Evolutionary conservation across 2,888 invertebrate species (phyloP).

Genomic region (Stenoptilia bipunctidactyla): DNA sequence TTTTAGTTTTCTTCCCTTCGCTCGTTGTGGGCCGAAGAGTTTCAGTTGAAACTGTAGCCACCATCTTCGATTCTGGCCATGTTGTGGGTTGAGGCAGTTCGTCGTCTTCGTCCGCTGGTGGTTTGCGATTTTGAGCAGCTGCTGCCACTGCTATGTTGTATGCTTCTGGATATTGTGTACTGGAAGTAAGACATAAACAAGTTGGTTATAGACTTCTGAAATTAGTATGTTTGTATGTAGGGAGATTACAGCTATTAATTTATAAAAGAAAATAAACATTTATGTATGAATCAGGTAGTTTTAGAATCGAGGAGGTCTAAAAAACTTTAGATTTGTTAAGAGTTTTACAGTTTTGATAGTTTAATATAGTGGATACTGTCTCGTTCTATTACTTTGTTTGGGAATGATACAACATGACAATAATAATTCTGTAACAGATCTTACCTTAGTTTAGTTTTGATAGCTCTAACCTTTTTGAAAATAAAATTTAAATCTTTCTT

Average conservation of each 20-base stretch:
- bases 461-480: slow-evolving; percentile 89
- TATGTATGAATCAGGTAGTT: too few species aligned
- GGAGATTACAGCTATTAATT: too few species aligned
- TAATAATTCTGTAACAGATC: too few species aligned
- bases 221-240: too few species aligned
- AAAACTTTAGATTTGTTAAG: too few species aligned
- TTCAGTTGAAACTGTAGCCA: slow-evolving; percentile 55
- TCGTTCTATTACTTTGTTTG: too few species aligned
- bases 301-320: too few species aligned
- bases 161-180: slow-evolving; percentile 76
- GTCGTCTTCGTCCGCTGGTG: slow-evolving; percentile 45
- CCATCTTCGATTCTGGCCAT: slow-evolving; percentile 50
- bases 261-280: too few species aligned
- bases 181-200: slow-evolving; percentile 33
- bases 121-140: slow-evolving; percentile 55
- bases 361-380: too few species aligned
- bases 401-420: too few species aligned
- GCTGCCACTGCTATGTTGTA: slow-evolving; percentile 73
- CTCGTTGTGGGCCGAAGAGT: slow-evolving; percentile 53
- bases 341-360: too few species aligned
- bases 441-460: slow-evolving; percentile 84
- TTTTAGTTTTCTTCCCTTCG: slow-evolving; percentile 37
- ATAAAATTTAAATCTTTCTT: slow-evolving; percentile 95
- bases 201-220: too few species aligned
- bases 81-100: slow-evolving; percentile 34